These are phyloP conservation scores for Hoplostethus atlanticus DNA, from an alignment of 2,797 vertebrate genomes.

Conservation along the genomic window DNA sequence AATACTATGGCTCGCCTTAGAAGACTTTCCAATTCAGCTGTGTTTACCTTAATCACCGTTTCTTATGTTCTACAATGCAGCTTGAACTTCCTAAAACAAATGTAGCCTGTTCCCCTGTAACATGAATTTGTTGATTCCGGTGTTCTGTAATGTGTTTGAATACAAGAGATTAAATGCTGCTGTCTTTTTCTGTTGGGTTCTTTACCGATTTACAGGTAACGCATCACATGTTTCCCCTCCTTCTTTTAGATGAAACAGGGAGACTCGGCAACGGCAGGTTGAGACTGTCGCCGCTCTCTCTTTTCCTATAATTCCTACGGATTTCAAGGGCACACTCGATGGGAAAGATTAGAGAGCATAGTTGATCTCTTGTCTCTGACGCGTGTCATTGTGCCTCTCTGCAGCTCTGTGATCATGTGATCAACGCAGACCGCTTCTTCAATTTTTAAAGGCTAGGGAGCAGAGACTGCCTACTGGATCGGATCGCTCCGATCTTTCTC, in stretches of 20 bases:
- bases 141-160: constrained; percentile 5
- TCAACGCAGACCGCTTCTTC: not conserved
- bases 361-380: not conserved
- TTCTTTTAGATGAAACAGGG: too few species aligned
- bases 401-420: not conserved
- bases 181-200: not conserved
- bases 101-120: constrained; percentile 5
- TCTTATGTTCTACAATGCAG: constrained; percentile 1
- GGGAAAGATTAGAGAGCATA: not conserved
- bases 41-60: not conserved
- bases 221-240: too few species aligned
- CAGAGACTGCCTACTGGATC: not conserved
- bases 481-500: too few species aligned
- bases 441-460: not conserved
- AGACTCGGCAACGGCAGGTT: too few species aligned
- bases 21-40: not conserved
- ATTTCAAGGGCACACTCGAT: constrained; percentile 7
- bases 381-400: not conserved
- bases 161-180: constrained; percentile 7
- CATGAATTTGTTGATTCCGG: not conserved
- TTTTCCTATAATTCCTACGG: not conserved
- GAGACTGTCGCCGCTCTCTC: not conserved
- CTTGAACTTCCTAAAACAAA: constrained; percentile 6
- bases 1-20: not conserved
- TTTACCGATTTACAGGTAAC: not conserved